Percentiles rank a stretch among this genome's conserved stretches.
phyloP scores from a whole-genome alignment of 2,797 vertebrate species.

The Characodon lateralis region DNA sequence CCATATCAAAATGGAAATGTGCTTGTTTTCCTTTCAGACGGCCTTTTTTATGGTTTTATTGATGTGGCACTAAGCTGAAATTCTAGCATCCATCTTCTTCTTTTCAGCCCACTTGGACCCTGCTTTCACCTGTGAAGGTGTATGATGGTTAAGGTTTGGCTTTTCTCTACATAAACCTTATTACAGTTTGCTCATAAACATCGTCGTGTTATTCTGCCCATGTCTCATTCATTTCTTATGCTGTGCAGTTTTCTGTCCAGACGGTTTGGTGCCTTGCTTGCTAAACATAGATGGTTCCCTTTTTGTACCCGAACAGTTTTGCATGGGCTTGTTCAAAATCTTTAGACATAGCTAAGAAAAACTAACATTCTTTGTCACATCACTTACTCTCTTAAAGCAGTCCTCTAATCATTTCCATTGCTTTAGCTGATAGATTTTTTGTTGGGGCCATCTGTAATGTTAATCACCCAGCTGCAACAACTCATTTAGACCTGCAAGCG shows the following conservation, averaged over 20 bases:
- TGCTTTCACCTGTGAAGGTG: no score
- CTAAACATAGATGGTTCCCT: not conserved
- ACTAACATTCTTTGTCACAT: not conserved
- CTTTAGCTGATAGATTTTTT: not conserved
- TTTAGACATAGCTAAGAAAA: not conserved
- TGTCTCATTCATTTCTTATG: not conserved
- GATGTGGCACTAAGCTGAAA: no score
- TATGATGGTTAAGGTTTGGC: not conserved
- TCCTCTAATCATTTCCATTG: not conserved
- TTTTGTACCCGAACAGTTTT: not conserved
- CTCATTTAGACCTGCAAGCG: not conserved
- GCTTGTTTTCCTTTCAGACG: no score
- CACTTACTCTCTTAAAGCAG: not conserved
- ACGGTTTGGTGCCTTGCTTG: not conserved
- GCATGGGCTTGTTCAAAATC: not conserved
- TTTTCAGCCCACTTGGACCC: no score
- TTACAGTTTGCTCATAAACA: not conserved
- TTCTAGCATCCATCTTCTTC: no score
- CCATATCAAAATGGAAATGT: no score
- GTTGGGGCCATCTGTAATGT: not conserved
- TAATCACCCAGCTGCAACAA: not conserved
- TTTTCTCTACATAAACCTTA: not conserved
- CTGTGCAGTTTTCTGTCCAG: not conserved
- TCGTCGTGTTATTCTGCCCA: not conserved
- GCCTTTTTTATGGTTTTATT: no score